Evolutionary conservation across 2,888 invertebrate genomes (phyloP).

Genomic region (Bombylius discolor): DNA sequence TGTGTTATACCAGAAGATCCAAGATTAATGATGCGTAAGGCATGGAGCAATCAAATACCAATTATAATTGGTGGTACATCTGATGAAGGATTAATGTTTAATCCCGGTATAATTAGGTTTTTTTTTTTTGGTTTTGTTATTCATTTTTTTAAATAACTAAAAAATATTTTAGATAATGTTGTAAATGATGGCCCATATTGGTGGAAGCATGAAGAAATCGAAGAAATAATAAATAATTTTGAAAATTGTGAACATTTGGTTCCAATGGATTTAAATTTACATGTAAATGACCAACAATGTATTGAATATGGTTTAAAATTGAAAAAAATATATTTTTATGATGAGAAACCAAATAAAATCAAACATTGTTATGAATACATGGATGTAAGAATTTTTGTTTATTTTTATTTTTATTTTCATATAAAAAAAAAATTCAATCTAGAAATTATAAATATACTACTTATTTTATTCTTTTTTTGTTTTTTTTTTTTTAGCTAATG

Average conservation of each 20-base stretch:
- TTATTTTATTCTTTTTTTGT: background rate
- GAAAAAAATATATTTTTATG: slow-evolving; percentile 26
- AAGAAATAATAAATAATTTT: slow-evolving; percentile 26
- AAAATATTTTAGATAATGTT: no score
- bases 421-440: no score
- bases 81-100: slow-evolving; percentile 31
- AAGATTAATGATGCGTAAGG: slow-evolving; percentile 20
- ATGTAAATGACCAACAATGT: slow-evolving; percentile 17
- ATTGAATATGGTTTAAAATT: slow-evolving; percentile 21
- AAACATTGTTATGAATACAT: background rate
- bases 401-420: background rate
- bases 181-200: no score
- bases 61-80: slow-evolving; percentile 30
- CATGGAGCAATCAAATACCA: slow-evolving; percentile 31
- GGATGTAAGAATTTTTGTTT: slow-evolving; percentile 2
- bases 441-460: background rate
- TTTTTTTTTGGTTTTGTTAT: no score
- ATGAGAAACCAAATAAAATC: slow-evolving; percentile 12
- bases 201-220: no score
- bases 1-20: slow-evolving; percentile 25
- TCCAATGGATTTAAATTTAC: slow-evolving; percentile 22
- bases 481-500: slow-evolving; percentile 17
- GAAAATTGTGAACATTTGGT: slow-evolving; percentile 25
- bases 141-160: no score
- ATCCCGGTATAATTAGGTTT: slow-evolving; percentile 20